Evolutionary conservation across 2,113 vertebrate species (phyloP), one percentile per base, ranked within the genome.

Genomic region (Myocastor coypus): DNA sequence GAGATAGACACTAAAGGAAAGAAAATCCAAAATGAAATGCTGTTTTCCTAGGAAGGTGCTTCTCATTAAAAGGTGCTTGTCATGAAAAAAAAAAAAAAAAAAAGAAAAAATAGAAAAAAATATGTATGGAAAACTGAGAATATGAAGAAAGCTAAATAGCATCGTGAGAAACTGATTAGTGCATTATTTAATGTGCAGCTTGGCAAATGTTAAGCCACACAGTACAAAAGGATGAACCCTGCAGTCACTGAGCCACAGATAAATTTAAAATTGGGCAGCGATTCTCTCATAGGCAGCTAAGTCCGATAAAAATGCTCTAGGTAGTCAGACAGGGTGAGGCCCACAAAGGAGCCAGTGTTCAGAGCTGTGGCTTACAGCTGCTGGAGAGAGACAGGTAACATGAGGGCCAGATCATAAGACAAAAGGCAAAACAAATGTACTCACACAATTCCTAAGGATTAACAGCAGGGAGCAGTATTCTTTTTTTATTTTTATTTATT

Each of bases 191-290:
- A 87, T 46, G 50, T 17, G 66, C 0, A 82, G 26, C 17, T 37
- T 6, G 2, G 64, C n/a, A 68, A 66, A 16, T 9, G 34, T 19
- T 61, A 3, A 0, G 80, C 22, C 30, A 1, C 32, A 83, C 0
- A 24, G 42, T 11, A 73, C 13, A 68, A 28, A 1, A n/a, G 89
- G 61, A 50, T 52, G 8, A n/a, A 87, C 4, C 61, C 7, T 77
- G 14, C 10, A 57, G 75, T 61, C 14, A 13, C 40, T 52, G n/a
- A 9, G 80, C 6, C 55, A 26, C 1, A 85, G 20, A 87, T 20
- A 92, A n/a, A 78, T 83, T 89, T 84, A 34, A 94, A 96, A 87
- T 37, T 84, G 63, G 83, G 7, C 7, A 10, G 7, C 78, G 20
- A 91, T 90, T 94, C 0, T 0, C 85, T 71, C 16, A 4, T 16